phyloP scores from a whole-genome alignment of 2,797 vertebrate genomes.

The Alauda arvensis region DNA sequence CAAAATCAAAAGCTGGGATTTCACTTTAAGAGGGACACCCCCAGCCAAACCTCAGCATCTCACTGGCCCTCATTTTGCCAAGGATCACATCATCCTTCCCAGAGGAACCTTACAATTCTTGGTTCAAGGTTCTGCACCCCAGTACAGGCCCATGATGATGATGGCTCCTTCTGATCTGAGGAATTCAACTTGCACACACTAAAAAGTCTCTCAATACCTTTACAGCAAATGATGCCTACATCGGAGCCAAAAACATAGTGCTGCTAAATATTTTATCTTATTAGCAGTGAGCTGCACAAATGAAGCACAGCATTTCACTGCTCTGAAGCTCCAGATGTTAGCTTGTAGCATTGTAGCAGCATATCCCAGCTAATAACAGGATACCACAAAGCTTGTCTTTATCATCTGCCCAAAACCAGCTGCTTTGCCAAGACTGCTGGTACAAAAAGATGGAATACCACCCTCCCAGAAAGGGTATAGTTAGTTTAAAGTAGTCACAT shows the following conservation, averaged over 20 bases:
- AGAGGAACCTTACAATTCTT: not conserved
- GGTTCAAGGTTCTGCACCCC: not conserved
- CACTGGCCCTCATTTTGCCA: not conserved
- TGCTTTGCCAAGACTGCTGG: not conserved
- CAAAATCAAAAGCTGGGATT: not conserved
- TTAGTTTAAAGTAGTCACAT: not conserved
- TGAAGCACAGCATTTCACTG: not conserved
- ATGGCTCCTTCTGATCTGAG: not conserved
- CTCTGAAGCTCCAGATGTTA: not conserved
- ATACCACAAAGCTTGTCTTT: not conserved
- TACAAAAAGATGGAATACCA: not conserved
- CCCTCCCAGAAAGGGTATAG: not conserved
- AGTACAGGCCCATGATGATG: rapidly evolving
- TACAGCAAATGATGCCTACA: not conserved
- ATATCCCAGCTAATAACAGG: not conserved
- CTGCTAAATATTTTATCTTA: conserved; percentile 24
- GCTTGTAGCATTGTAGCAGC: not conserved
- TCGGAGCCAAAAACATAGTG: not conserved
- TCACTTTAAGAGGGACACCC: not conserved
- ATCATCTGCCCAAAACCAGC: not conserved
- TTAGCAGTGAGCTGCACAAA: not conserved
- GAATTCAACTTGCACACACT: not conserved
- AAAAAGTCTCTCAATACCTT: not conserved
- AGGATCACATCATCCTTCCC: not conserved
- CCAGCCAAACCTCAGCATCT: not conserved